Conservation (phyloP, 2,888 invertebrate genomes). For the Leucania comma region DNA sequence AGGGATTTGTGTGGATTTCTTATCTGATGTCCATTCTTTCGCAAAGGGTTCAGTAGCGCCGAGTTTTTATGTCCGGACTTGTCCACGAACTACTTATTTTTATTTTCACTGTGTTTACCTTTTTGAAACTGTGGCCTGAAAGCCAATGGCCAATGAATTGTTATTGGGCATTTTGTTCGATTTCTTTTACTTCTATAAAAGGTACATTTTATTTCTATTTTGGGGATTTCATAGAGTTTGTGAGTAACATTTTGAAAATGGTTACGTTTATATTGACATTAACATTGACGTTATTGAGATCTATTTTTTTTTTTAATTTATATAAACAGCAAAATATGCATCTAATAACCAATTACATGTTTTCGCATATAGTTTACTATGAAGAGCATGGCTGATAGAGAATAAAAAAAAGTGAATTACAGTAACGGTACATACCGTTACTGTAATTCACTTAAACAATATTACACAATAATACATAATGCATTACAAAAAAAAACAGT, state of each 20-base stretch:
- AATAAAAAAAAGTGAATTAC: too few species aligned
- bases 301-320: too few species aligned
- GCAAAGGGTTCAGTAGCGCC: slow-evolving; percentile 50
- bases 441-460: too few species aligned
- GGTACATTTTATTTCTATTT: slow-evolving; percentile 27
- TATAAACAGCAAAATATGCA: too few species aligned
- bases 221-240: background rate
- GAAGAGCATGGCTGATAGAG: too few species aligned
- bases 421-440: too few species aligned
- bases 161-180: slow-evolving; percentile 34
- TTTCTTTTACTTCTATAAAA: slow-evolving; percentile 15
- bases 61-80: slow-evolving; percentile 50
- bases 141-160: slow-evolving; percentile 34
- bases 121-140: slow-evolving; percentile 31
- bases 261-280: background rate
- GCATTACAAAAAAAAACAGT: too few species aligned
- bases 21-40: slow-evolving; percentile 68
- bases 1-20: slow-evolving; percentile 63
- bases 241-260: background rate
- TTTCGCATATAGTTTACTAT: too few species aligned
- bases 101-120: slow-evolving; percentile 42
- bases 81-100: slow-evolving; percentile 46
- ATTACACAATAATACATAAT: too few species aligned
- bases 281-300: too few species aligned
- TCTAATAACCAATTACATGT: too few species aligned